Base-by-base conservation (phyloP, 2,113 vertebrate species). In the Lophotis ruficrista region DNA sequence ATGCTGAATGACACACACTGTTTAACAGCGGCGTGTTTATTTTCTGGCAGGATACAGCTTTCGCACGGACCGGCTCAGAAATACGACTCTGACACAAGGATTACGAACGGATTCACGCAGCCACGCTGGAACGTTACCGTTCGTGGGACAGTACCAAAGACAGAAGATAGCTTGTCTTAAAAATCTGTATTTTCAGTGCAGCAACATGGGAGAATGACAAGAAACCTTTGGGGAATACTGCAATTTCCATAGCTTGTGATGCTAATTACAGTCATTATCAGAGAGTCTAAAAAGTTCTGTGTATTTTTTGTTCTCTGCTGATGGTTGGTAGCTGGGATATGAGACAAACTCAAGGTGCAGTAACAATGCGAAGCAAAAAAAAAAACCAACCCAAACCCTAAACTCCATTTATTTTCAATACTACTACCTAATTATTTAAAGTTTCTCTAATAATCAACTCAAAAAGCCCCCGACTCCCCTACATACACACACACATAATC, bases 241-340 rank as follows among this genome's bases (percentile, higher is more conserved):
- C 72, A 60, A 84, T 95, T 97, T 96, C 88, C 84, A 89, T 65
- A 93, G 94, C 86, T 97, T 96, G 89, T 94, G 83, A 97, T 97
- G 96, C 91, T 97, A 97, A 98, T 96, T 97, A 91, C 92, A 94
- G 93, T 79, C 93, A 96, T 98, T 96, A 97, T 78, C 83, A 53
- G 77, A 80, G 54, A 96, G 48, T 33, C 71, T 92, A 58, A 90
- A 64, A 94, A 81, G 57, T 96, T 95, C 86, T 76, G 58, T 8
- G 2, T 54, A 1, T 51, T 48, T 95, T 93, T 71, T 94, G 66
- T 87, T 84, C 94, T 96, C 71, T 91, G 83, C 53, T 95, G 58
- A 9, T 24, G 43, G 79, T 50, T 24, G 43, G 79, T 50, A 91
- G 69, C 57, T 83, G 64, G 31, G 54, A 60, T 35, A 11, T 25